A percentile compares a stretch with the other conserved stretches of the same genome.
Evolutionary conservation across 1,140 invertebrate genomes (phyloP).

Genomic region (Monomorium pharaonis): DNA sequence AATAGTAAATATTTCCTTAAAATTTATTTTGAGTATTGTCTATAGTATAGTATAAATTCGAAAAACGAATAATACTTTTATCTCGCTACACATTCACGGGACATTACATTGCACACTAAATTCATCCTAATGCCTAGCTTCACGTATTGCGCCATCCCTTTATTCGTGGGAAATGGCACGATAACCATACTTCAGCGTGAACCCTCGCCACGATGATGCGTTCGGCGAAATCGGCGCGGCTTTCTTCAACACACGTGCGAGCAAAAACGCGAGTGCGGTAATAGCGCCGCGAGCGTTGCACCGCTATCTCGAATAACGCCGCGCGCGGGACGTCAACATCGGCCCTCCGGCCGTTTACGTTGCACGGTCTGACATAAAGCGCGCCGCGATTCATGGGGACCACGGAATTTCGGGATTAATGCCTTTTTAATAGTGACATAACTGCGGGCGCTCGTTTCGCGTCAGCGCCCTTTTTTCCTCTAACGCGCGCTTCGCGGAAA

Average conservation of each 20-base stretch:
- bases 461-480: conserved; percentile 11
- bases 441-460: conserved; percentile 67
- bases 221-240: conserved; percentile 22
- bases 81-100: background rate
- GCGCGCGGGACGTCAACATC: conserved; percentile 40
- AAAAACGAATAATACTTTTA: background rate
- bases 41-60: background rate
- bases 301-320: conserved; percentile 26
- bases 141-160: background rate
- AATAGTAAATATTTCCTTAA: no score
- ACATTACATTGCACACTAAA: background rate
- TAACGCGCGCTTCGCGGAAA: conserved; percentile 54
- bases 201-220: background rate
- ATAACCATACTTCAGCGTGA: background rate
- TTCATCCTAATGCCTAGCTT: background rate
- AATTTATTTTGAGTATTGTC: no score
- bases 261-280: conserved; percentile 52
- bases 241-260: conserved; percentile 13
- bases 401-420: conserved; percentile 76
- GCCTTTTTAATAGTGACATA: conserved; percentile 81
- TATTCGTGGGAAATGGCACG: background rate
- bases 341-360: conserved; percentile 59
- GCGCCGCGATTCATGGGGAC: conserved; percentile 36
- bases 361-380: conserved; percentile 44
- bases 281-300: conserved; percentile 44